Conservation (phyloP, 1,140 invertebrate species). For the Hermatobates lingyangjiaoensis region DNA sequence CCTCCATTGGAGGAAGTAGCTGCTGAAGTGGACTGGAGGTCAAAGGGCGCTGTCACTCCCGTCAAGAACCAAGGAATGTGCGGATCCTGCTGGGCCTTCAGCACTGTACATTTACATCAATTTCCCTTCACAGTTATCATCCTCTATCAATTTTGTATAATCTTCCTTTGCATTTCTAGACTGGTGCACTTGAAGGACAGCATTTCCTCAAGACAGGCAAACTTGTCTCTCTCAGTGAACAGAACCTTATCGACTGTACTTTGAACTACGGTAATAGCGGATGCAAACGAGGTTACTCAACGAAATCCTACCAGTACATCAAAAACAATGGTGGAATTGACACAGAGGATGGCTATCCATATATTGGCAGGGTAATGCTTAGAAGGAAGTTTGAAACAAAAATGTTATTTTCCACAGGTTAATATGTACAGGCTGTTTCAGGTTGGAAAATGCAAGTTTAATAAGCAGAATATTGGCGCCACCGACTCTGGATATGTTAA, state of each 20-base stretch:
- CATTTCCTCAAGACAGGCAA: constrained; percentile 67
- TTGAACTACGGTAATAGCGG: constrained; percentile 87
- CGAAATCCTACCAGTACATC: constrained; percentile 80
- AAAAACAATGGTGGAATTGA: constrained; percentile 76
- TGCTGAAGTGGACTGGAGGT: constrained; percentile 60
- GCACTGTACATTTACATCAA: constrained; percentile 25
- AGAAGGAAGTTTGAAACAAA: background rate
- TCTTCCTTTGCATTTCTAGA: constrained; percentile 32
- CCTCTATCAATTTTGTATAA: too few relatives aligned
- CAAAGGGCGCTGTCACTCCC: constrained; percentile 66
- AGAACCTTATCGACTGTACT: constrained; percentile 94
- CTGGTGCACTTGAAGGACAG: constrained; percentile 87
- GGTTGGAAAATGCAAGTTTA: constrained; percentile 9
- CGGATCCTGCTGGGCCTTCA: constrained; percentile 50
- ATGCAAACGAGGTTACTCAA: constrained; percentile 89
- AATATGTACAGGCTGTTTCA: background rate
- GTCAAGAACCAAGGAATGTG: constrained; percentile 83
- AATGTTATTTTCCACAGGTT: background rate
- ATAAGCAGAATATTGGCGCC: constrained; percentile 41
- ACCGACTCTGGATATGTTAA: constrained; percentile 66
- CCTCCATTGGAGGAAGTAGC: constrained; percentile 58
- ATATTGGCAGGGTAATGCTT: constrained; percentile 23
- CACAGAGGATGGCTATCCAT: constrained; percentile 77
- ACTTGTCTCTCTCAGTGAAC: constrained; percentile 83
- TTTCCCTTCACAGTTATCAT: too few relatives aligned